A percentile compares a stretch with the other conserved stretches of the same genome.
Conservation (phyloP, 1,140 invertebrate genomes). For the Apis cerana region DNA sequence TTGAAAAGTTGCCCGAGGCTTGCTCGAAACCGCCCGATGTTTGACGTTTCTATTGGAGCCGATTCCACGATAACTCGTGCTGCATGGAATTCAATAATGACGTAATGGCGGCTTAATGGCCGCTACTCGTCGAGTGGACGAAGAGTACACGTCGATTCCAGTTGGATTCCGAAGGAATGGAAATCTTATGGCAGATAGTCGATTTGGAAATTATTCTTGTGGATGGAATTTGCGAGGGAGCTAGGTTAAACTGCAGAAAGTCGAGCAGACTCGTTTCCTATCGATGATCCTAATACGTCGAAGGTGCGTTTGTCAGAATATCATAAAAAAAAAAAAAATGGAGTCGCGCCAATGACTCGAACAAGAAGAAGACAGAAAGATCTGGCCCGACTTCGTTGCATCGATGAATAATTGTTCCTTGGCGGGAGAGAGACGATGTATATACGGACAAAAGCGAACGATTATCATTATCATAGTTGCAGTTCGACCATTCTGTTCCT, state of each 20-base stretch:
- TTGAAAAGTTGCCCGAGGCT: too few relatives aligned
- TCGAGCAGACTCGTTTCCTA: background rate
- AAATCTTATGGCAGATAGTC: background rate
- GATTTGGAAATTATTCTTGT: background rate
- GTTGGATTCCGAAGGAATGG: background rate
- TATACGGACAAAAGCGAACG: background rate
- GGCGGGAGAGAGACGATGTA: background rate
- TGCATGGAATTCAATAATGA: conserved; percentile 10
- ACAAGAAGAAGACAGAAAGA: background rate
- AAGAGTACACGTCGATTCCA: background rate
- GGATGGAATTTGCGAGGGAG: background rate
- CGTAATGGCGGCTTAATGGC: conserved; percentile 7
- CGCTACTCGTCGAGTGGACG: background rate
- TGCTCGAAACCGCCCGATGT: background rate
- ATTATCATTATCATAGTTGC: conserved; percentile 7
- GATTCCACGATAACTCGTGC: background rate
- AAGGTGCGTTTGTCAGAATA: background rate
- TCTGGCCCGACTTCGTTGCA: background rate
- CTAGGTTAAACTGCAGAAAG: background rate
- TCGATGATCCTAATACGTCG: background rate
- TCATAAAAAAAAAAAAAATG: background rate
- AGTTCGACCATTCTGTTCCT: background rate
- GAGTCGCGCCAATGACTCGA: background rate
- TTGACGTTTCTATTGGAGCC: conserved; percentile 5
- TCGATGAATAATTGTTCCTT: background rate